Base-by-base conservation (phyloP, 1,140 invertebrate species). In the Trinorchestia longiramus region DNA sequence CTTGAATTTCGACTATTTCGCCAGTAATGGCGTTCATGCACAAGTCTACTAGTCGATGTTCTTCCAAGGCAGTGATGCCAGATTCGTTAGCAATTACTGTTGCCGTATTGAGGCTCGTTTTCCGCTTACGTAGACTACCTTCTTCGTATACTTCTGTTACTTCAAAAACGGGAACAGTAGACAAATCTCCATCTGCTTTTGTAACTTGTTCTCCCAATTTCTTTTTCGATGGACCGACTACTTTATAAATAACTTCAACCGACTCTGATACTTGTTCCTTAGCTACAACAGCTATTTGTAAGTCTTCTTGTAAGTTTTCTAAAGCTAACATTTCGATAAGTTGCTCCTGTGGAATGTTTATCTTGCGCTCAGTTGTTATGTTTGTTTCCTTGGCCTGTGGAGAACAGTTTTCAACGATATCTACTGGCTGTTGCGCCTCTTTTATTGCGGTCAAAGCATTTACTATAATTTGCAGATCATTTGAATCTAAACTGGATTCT, bases 211-310 rank as follows among this genome's bases (percentile, higher is more conserved):
- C 92, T 43, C 19, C 43, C 17, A 94, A 45, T 94, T 45, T 94
- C 40, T 94, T 44, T 45, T 94, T 94, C 44, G 43, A n/a, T 17
- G 92, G 92, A 15, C 43, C 43, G 47, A 94, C 43, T 28, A 94
- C 92, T 47, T 94, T 94, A 43, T 94, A 44, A 47, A 94, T 44
- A 40, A 94, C 44, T 47, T 94, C 92, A 47, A 94, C 92, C 11
- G 43, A 45, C 36, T 47, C 44, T 15, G 92, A 45, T 1, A 47
- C 36, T 36, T 43, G 40, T 11, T 94, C 43, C 40, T 94, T 94
- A 43, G 44, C 44, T 19, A n/a, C 92, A 4, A 94, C 43, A 94
- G 92, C 44, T 94, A 94, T 44, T 42, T 94, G 41, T 23, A 94
- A 47, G 47, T 91, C 43, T 15, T 94, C 43, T 45, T 6, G 43